Conservation (phyloP, 1,140 invertebrate genomes). For the Trichonephila clavata region DNA sequence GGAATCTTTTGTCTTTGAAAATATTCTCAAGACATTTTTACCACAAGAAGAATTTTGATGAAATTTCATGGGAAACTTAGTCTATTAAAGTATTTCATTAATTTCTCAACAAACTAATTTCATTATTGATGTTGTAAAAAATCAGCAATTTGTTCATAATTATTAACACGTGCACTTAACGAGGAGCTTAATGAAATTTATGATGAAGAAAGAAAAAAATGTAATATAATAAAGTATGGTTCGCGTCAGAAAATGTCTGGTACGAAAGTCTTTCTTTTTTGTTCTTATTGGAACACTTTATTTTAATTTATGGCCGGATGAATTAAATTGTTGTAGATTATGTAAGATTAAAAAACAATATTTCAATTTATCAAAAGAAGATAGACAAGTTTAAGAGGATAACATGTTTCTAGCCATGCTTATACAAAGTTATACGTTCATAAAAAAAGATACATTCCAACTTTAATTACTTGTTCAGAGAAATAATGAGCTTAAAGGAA, state of each 20-base stretch:
- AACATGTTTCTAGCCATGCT: not conserved
- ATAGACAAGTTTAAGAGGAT: too few relatives aligned
- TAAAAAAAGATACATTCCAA: too few relatives aligned
- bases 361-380: not conserved
- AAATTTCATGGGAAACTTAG: not conserved
- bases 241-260: not conserved
- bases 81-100: not conserved
- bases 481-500: too few relatives aligned
- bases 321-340: not conserved
- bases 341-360: not conserved
- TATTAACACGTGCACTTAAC: not conserved
- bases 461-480: too few relatives aligned
- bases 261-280: not conserved
- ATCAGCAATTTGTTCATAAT: not conserved
- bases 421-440: not conserved
- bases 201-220: not conserved
- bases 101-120: not conserved
- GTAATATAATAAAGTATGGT: not conserved
- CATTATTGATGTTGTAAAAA: not conserved
- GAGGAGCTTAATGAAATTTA: not conserved
- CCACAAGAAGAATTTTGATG: not conserved
- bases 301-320: not conserved
- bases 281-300: not conserved
- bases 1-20: not conserved
- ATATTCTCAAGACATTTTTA: not conserved